phyloP scores from a whole-genome alignment of 2,797 vertebrate genomes.

The Antrozous pallidus region DNA sequence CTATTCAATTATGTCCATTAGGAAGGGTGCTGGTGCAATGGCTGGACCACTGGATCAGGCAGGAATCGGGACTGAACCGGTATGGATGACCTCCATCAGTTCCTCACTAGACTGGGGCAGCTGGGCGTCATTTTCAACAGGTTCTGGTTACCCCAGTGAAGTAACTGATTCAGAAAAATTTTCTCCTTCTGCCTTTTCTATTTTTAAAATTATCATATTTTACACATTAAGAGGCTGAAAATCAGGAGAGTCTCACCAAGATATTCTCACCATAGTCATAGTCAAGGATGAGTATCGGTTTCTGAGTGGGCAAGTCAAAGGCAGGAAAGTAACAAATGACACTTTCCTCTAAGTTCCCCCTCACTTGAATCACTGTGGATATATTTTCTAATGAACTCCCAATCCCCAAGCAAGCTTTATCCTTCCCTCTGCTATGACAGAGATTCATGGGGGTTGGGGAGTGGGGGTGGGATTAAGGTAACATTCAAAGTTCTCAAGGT shows the following conservation, averaged over 20 bases:
- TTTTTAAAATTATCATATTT: constrained; percentile 2
- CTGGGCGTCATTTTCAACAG: background rate
- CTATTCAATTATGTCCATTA: background rate
- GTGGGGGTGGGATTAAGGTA: background rate
- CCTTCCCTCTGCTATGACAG: background rate
- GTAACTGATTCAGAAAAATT: background rate
- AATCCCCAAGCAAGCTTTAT: background rate
- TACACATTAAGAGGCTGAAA: background rate
- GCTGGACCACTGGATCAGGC: background rate
- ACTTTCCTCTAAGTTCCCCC: background rate
- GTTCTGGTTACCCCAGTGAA: constrained; percentile 16
- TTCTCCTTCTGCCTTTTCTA: background rate
- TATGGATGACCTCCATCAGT: too few relatives aligned
- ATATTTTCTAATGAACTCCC: background rate
- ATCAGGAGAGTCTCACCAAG: background rate
- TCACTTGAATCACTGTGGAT: constrained; percentile 30
- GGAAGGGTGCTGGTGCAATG: background rate
- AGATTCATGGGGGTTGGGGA: background rate
- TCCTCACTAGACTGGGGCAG: background rate
- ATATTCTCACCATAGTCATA: background rate
- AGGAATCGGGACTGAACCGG: background rate
- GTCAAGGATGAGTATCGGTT: background rate
- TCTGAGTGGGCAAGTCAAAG: background rate
- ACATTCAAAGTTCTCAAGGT: background rate
- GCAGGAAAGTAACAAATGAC: background rate